Base-by-base conservation (phyloP, 2,888 invertebrate species). In the Phymatocera aterrima region DNA sequence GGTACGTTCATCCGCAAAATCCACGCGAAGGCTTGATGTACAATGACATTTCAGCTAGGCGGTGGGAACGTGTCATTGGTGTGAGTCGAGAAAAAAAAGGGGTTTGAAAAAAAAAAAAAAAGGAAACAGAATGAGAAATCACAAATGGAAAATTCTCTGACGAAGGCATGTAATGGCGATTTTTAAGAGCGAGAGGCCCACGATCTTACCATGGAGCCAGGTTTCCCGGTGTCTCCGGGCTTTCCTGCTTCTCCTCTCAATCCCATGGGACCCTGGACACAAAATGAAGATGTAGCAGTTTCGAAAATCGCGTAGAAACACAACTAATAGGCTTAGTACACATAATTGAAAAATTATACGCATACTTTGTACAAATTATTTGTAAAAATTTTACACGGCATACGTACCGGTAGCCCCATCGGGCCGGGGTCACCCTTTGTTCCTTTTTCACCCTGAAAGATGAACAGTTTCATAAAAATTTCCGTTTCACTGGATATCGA, bases 401-500 rank as follows among this genome's bases (percentile, higher is more conserved):
- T 87, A 95, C 96, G 95, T 93, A 98, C 98, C 90, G 98, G 98
- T 88, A 98, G 92, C 87, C 98, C 98, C 97, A 98, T 98, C 78
- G 98, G 98, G 84, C 98, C 98, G 79, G 95, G 95, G 90, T 96
- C 96, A 79, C 97, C 97, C 91, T 94, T 95, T 77, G 93, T 92
- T 77, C 97, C 97, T 88, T 95, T 95, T 83, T 95, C 95, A 72
- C 97, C 97, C 96, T 97, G 91, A 77, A 93, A 92, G 89, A 91
- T 83, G 89, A 21, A 21, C 37, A 65, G 5, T 40, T 46, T n/a
- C 5, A 51, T 51, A 21, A 21, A 65, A 65, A 15, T 40, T 46
- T n/a, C 5, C 12, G 12, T 46, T 24, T 8, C 21, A 46, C 5
- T 24, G 1, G 24, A n/a, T n/a, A n/a, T 64, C 1, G 37, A 4